Base-by-base conservation (phyloP, 2,113 vertebrate species). In the Corythaixoides concolor region DNA sequence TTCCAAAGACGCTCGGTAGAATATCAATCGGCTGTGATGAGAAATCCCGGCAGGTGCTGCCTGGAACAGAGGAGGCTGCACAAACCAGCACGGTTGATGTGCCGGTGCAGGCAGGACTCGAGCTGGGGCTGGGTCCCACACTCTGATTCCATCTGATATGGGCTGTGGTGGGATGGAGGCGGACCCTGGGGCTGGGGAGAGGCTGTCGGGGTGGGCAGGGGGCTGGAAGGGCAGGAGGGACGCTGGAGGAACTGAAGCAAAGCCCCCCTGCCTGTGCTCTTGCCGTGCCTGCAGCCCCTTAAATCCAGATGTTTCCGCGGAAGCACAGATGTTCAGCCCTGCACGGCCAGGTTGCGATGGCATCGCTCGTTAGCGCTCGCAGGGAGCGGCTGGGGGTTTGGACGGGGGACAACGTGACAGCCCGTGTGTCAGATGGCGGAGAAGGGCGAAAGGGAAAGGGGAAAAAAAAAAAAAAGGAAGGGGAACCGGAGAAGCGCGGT, bases 1-100 rank as follows among this genome's bases (percentile, higher is more conserved):
- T 97, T 96, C 97, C 43, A 2, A 98, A 97, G 98, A 95, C 67
- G 97, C 97, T 97, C 63, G 67, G 64, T 97, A 80, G 98, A 98
- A 98, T 98, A 98, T 97, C 98, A 98, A 98, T 98, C 97, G 95
- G 82, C 72, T 91, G 87, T 39, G 27, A 97, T 94, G 98, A 98
- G 97, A 97, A 96, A 95, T 94, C 97, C 94, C 55, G 55, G 95
- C 97, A 97, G 98, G 97, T 96, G 96, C 95, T 89, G 83, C 83
- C 90, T 91, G 30, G 80, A 90, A 69, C 56, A 21, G 93, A 88
- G 85, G 95, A 91, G 82, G 88, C 87, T 89, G 94, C 69, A 62
- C 74, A 9, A 95, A 82, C 15, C 35, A 81, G n/a, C 28, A 3
- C 41, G 1, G 63, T 56, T 22, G 3, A 16, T 13, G 76, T 0